Base-by-base conservation (phyloP, 2,888 invertebrate species). In the Atethmia centrago region DNA sequence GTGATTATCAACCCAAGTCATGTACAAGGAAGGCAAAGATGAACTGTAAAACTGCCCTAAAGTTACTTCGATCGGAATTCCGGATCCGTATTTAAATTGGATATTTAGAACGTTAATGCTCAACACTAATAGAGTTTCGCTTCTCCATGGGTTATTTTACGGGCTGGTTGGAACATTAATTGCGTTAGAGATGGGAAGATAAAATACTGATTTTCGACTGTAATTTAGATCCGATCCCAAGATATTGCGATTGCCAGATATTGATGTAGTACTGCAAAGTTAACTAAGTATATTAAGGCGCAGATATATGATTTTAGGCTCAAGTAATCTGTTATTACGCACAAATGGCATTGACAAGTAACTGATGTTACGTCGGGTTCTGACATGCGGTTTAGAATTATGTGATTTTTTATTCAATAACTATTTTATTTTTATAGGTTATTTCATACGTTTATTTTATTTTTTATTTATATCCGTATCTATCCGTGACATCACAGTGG, bases 51-150 rank as follows among this genome's bases (percentile, higher is more conserved):
- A 80, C 74, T 56, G 59, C 61, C 42, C 36, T 58, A 28, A 67
- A 76, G 66, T 78, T 70, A 84, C 81, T 83, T 76, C 62, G 61
- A 83, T 74, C 21, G 61, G 64, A 69, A 74, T 74, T 63, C 65
- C 28, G 66, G 59, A 61, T 65, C n/a, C 9, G 47, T 68, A 64
- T 78, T 77, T 69, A 71, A 82, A 78, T 82, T 65, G 62, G 61
- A 65, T 68, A 51, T 71, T 78, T 66, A 59, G 67, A 56, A 36
- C 10, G 58, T 82, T 63, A 74, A 82, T 74, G 68, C 59, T 25
- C 42, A 70, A 73, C 55, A 77, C 63, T 82, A 82, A 82, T 71
- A 82, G 73, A 77, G 62, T 71, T 71, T 82, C 28, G 25, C 36
- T 62, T 56, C n/a, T 31, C 53, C 59, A 71, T 65, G 78, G 58